Percentiles rank a stretch among this genome's conserved stretches.
Evolutionary conservation across 1,140 invertebrate genomes (phyloP).

Genomic region (Patella vulgata): DNA sequence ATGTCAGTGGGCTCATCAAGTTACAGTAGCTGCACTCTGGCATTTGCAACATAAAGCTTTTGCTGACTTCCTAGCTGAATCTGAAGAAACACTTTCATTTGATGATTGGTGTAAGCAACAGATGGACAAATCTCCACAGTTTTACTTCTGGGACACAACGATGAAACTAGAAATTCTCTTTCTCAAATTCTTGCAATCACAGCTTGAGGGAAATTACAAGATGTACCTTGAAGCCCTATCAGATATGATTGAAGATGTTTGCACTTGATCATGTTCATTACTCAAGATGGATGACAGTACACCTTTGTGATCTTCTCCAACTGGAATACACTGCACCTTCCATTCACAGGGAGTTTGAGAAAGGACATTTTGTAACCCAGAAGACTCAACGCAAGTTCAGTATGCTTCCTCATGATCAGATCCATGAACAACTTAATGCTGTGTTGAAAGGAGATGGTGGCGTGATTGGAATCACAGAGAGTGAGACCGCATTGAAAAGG

Average conservation of each 20-base stretch:
- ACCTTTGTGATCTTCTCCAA: constrained; percentile 30
- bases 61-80: constrained; percentile 3
- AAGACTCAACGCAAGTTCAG: constrained; percentile 22
- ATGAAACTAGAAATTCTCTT: constrained; percentile 20
- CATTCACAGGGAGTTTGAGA: constrained; percentile 23
- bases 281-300: constrained; percentile 40
- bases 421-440: constrained; percentile 41
- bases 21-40: constrained; percentile 4
- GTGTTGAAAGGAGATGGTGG: constrained; percentile 48
- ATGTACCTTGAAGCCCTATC: constrained; percentile 33
- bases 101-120: constrained; percentile 6
- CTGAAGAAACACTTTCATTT: background rate
- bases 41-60: background rate
- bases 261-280: constrained; percentile 42
- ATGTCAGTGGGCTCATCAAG: constrained; percentile 2
- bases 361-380: no score
- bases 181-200: constrained; percentile 18
- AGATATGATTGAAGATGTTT: constrained; percentile 39
- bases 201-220: constrained; percentile 31
- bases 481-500: constrained; percentile 1
- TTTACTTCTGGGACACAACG: constrained; percentile 23
- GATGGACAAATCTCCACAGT: constrained; percentile 13
- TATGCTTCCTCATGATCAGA: constrained; percentile 39
- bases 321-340: constrained; percentile 13
- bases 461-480: constrained; percentile 38